Evolutionary conservation across 2,113 vertebrate species (phyloP).

Genomic region (Ivindomyrus marchei): DNA sequence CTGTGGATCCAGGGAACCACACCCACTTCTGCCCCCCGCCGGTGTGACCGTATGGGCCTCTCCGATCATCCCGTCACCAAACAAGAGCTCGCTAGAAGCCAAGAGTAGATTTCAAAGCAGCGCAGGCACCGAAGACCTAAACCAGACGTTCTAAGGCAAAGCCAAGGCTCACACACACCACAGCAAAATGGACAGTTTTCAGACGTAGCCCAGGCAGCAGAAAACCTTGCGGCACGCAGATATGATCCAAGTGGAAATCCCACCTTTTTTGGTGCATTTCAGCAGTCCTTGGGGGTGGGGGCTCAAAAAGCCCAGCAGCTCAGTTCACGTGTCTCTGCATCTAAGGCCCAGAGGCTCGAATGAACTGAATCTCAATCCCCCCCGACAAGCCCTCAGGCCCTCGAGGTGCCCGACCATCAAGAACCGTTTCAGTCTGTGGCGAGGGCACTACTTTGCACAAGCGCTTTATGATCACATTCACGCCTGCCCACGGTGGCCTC

Average conservation of each 20-base stretch:
- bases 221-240: background rate
- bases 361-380: background rate
- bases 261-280: background rate
- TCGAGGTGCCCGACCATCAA: background rate
- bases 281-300: background rate
- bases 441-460: background rate
- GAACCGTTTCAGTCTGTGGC: background rate
- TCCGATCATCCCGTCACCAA: background rate
- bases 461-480: background rate
- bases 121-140: background rate
- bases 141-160: background rate
- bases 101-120: background rate
- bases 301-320: background rate
- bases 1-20: background rate
- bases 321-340: background rate
- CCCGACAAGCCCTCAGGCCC: background rate
- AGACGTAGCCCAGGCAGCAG: background rate
- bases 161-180: background rate
- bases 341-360: background rate
- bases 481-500: background rate
- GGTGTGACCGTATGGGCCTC: background rate
- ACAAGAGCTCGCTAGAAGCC: background rate
- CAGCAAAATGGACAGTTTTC: background rate
- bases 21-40: background rate
- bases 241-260: background rate